Evolutionary conservation across 2,888 invertebrate species (phyloP), one percentile per base, ranked within the genome.

Genomic region (Chrysolina oricalcia): DNA sequence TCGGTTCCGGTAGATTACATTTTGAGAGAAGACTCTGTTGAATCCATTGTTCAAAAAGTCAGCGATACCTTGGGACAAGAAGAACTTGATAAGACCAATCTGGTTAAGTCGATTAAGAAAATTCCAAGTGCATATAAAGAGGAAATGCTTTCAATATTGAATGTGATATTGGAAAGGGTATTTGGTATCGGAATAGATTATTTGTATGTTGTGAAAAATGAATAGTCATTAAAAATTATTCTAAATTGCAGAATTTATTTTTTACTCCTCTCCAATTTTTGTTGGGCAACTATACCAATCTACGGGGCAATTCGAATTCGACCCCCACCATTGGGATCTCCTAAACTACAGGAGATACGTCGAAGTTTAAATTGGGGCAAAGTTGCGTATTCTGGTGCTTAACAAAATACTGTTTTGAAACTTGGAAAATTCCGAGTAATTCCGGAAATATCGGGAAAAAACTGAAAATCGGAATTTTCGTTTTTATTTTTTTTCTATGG

Each of bases 151-250:
- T 77, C 73, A 8, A 78, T 87, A 62, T 68, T 87, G 46, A 80
- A 86, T 62, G 72, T 80, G 27, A 83, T 88, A 66, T 74, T 88
- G 67, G 83, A 87, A 70, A 79, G 78, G 43, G 87, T 87, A 13
- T 88, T 82, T 75, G 86, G 83, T 27, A 79, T 67, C 5, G 87
- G 87, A 56, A 81, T 87, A 9, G 87, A 87, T 80, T 86, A 84
- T 78, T 79, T 87, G 63, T 86, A 83, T 83, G 83, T 84, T 68
- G 83, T 85, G 68, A 83, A 85, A 53, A 21, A 71, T 43, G 74
- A 73, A 56, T 72, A 69, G 27, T 72, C 21, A 48, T 48, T 15
- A 19, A 59, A 0, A 17, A 13, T 35, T 50, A 21, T 11, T 53
- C 17, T 8, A 19, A 53, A 19, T 53, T 19, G 21, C 11, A 3